A percentile compares a stretch with the other conserved stretches of the same genome.
Conservation (phyloP, 2,113 vertebrate species). For the Archilochus colubris region DNA sequence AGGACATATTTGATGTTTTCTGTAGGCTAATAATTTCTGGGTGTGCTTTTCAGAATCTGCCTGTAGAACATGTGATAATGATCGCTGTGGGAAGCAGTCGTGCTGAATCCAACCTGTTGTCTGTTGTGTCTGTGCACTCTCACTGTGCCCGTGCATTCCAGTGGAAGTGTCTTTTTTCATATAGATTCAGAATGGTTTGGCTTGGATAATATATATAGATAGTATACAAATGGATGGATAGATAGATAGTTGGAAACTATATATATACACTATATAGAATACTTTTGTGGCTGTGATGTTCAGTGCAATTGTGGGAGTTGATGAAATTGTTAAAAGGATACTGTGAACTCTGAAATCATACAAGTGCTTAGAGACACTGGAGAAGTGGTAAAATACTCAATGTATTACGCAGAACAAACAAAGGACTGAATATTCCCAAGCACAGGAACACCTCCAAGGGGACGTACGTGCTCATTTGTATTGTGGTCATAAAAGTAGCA, state of each 20-base stretch:
- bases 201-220: too few relatives aligned
- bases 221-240: too few relatives aligned
- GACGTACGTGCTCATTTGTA: neutral
- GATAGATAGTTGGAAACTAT: too few relatives aligned
- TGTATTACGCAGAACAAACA: neutral
- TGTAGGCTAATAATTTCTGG: neutral
- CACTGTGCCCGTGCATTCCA: neutral
- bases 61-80: neutral
- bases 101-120: neutral
- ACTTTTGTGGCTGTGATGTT: neutral
- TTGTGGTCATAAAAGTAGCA: neutral
- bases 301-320: neutral
- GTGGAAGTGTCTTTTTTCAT: neutral
- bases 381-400: neutral
- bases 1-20: neutral
- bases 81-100: neutral
- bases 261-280: too few relatives aligned
- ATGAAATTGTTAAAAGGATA: slow-evolving; percentile 6
- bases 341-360: neutral
- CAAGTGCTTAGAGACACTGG: neutral
- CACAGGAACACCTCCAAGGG: neutral
- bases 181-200: neutral
- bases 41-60: neutral
- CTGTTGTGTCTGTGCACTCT: neutral
- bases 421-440: neutral